A percentile compares a stretch with the other conserved stretches of the same genome.
Conservation (phyloP, 2,888 invertebrate genomes). For the Acanthopleura granulata region DNA sequence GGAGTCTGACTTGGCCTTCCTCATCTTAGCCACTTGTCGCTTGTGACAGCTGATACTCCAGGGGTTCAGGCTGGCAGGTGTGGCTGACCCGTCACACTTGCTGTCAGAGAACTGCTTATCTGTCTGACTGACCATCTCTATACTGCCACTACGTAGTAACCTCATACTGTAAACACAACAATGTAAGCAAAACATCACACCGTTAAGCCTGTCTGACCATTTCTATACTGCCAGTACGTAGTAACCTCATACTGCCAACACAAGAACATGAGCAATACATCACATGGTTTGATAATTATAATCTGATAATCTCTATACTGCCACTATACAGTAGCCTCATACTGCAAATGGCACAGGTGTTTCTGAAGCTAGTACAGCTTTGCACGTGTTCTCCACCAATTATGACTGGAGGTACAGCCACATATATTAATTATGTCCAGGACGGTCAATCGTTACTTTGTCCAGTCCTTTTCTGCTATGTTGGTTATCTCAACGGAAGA, state of each 20-base stretch:
- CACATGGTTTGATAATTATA: no score
- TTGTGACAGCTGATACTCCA: constrained; percentile 74
- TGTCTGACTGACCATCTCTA: constrained; percentile 53
- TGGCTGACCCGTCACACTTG: constrained; percentile 30
- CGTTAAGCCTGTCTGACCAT: constrained; percentile 41
- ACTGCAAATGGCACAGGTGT: no score
- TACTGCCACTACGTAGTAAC: constrained; percentile 67
- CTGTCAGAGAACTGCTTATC: constrained; percentile 44
- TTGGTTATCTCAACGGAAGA: no score
- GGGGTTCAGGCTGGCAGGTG: constrained; percentile 69
- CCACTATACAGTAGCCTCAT: no score
- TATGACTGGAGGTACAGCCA: no score
- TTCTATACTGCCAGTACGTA: constrained; percentile 67
- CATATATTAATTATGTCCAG: no score
- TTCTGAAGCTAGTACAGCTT: no score
- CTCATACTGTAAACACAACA: constrained; percentile 56
- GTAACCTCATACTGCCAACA: constrained; percentile 63
- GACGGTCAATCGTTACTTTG: no score
- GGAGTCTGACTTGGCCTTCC: constrained; percentile 43
- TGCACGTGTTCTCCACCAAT: no score
- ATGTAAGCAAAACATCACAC: neutral
- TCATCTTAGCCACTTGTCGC: constrained; percentile 69
- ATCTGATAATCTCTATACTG: no score
- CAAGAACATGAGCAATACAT: neutral
- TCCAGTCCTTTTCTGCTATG: no score